Evolutionary conservation across 2,888 invertebrate genomes (phyloP).

Genomic region (Coleophora deauratella): DNA sequence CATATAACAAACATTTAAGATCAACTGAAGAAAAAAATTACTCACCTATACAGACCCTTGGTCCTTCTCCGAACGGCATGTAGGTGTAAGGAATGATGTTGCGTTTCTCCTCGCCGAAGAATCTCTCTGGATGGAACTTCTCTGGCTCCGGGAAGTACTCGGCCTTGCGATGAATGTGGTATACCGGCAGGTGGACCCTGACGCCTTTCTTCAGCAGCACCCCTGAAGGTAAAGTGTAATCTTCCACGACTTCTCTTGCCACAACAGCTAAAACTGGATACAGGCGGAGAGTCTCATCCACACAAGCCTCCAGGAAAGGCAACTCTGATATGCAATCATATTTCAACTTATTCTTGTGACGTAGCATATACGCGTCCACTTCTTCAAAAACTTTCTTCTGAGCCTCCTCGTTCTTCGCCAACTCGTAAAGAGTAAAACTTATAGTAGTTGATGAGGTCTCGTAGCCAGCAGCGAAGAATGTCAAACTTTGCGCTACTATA

Average conservation of each 20-base stretch:
- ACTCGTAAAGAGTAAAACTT: constrained; percentile 31
- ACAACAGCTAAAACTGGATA: constrained; percentile 43
- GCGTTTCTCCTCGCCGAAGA: constrained; percentile 31
- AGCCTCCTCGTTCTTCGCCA: constrained; percentile 32
- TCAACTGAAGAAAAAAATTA: background rate
- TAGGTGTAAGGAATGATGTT: constrained; percentile 42
- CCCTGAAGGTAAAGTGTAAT: constrained; percentile 40
- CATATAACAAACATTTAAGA: too few species aligned
- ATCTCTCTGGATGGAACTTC: constrained; percentile 41
- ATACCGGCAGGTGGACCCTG: constrained; percentile 45
- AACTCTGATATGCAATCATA: constrained; percentile 37
- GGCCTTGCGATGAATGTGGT: constrained; percentile 39
- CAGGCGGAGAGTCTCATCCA: constrained; percentile 37
- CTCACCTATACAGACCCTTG: constrained; percentile 49
- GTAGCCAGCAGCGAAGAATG: constrained; percentile 56
- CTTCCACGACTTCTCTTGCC: constrained; percentile 40
- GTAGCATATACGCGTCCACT: constrained; percentile 24
- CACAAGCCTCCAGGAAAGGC: constrained; percentile 35
- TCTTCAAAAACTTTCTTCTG: constrained; percentile 24
- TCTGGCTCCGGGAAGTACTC: constrained; percentile 44
- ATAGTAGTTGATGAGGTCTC: constrained; percentile 40
- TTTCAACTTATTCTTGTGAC: constrained; percentile 10
- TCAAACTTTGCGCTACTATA: constrained; percentile 65
- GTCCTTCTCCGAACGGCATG: constrained; percentile 54
- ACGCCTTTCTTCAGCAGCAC: constrained; percentile 36